Percentiles rank a stretch among this genome's conserved stretches.
These are phyloP conservation scores for Hirtodrosophila trivittata DNA, from an alignment of 2,888 invertebrate species.

Conservation along the genomic window DNA sequence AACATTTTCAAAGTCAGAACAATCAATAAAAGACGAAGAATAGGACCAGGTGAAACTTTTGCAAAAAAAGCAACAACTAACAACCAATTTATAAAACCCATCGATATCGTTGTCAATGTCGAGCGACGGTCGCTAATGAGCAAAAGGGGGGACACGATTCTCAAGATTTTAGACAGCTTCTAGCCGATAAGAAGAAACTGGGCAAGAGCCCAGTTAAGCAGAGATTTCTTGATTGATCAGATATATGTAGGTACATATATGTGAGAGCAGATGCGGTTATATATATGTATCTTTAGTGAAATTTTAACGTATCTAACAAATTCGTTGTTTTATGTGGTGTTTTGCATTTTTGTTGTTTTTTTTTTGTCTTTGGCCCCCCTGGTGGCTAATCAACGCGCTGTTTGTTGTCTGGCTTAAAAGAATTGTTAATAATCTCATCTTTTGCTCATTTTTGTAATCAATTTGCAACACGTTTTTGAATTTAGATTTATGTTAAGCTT, in stretches of 20 bases:
- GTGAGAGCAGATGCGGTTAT: no score
- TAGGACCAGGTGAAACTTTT: slow-evolving; percentile 40
- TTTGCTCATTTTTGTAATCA: slow-evolving; percentile 53
- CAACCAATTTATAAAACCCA: slow-evolving; percentile 48
- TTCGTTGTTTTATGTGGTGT: slow-evolving; percentile 21
- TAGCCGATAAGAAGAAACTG: slow-evolving; percentile 29
- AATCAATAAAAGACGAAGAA: slow-evolving; percentile 34
- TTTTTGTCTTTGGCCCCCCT: slow-evolving; percentile 14
- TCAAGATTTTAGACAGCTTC: slow-evolving; percentile 2
- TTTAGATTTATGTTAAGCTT: slow-evolving; percentile 45
- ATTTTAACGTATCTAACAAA: slow-evolving; percentile 34
- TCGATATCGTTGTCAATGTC: slow-evolving; percentile 53
- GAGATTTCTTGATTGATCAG: slow-evolving; percentile 17
- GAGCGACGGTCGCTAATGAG: slow-evolving; percentile 41
- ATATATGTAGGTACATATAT: slow-evolving; percentile 20
- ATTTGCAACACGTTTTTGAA: slow-evolving; percentile 68
- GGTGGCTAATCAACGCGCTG: slow-evolving; percentile 52
- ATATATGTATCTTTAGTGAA: slow-evolving; percentile 33
- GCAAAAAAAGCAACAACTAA: slow-evolving; percentile 16
- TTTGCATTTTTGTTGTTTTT: slow-evolving; percentile 12
- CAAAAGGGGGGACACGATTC: slow-evolving; percentile 21
- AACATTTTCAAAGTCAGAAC: slow-evolving; percentile 36
- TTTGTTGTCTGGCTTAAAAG: slow-evolving; percentile 28
- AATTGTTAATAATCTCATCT: slow-evolving; percentile 55
- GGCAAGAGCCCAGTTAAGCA: slow-evolving; percentile 10